Evolutionary conservation across 2,113 vertebrate genomes (phyloP).

Genomic region (Tragelaphus buxtoni): DNA sequence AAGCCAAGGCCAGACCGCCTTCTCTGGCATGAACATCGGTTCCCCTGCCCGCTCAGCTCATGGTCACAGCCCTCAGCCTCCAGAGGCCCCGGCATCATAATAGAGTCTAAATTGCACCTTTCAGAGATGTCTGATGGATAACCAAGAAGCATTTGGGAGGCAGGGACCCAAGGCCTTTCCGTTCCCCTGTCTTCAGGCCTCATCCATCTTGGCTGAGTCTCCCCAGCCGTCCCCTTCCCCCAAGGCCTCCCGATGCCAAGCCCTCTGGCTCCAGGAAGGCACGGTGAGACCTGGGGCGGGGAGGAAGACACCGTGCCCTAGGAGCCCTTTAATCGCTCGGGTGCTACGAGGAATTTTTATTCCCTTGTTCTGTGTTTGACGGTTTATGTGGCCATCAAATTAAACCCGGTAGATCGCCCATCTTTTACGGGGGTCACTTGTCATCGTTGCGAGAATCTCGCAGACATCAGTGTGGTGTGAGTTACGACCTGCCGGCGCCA

Average conservation of each 20-base stretch:
- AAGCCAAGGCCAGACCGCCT: not conserved
- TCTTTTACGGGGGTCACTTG: slow-evolving; percentile 53
- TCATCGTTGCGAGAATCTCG: accelerated
- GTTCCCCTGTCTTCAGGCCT: not conserved
- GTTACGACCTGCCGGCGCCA: not conserved
- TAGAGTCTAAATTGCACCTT: slow-evolving; percentile 55
- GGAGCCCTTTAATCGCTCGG: not conserved
- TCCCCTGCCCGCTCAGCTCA: not conserved
- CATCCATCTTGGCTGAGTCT: slow-evolving; percentile 50
- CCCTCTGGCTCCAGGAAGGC: not conserved
- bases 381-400: slow-evolving; percentile 66
- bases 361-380: slow-evolving; percentile 41
- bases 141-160: slow-evolving; percentile 9
- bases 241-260: not conserved
- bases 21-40: not conserved
- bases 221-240: not conserved
- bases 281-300: not conserved
- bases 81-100: slow-evolving; percentile 27
- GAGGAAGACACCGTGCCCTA: not conserved
- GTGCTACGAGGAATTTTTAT: slow-evolving; percentile 21
- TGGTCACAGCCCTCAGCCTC: not conserved
- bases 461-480: not conserved
- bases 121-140: slow-evolving; percentile 66
- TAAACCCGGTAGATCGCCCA: slow-evolving; percentile 56
- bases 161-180: slow-evolving; percentile 52